Conservation (phyloP, 1,140 invertebrate genomes). For the Drosophila jambulina region DNA sequence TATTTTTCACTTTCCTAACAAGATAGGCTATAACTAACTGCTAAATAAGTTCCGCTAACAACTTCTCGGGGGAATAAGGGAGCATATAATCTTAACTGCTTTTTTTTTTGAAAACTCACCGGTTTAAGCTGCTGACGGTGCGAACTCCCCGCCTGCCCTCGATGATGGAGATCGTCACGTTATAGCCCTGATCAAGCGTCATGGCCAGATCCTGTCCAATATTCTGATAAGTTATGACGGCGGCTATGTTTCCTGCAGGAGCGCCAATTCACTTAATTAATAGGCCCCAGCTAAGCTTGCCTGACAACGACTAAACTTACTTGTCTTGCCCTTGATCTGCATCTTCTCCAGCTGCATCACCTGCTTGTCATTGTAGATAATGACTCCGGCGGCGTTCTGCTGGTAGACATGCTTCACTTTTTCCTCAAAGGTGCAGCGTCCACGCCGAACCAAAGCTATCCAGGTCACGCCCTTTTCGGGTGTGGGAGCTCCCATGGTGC, state of each 20-base stretch:
- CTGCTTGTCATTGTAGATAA: slow-evolving; percentile 91
- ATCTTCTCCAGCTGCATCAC: slow-evolving; percentile 89
- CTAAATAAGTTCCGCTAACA: neutral
- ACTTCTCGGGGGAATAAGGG: neutral
- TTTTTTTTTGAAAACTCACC: slow-evolving; percentile 31
- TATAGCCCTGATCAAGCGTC: slow-evolving; percentile 89
- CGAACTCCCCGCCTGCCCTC: slow-evolving; percentile 87
- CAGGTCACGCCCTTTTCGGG: slow-evolving; percentile 88
- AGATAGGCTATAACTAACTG: neutral
- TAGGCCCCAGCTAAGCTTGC: neutral
- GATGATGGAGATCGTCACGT: slow-evolving; percentile 89
- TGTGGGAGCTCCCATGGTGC: slow-evolving; percentile 85
- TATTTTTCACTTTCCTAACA: neutral
- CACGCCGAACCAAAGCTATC: slow-evolving; percentile 91
- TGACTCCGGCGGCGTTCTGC: slow-evolving; percentile 89
- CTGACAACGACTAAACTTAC: slow-evolving; percentile 85
- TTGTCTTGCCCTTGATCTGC: slow-evolving; percentile 88
- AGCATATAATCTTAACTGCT: neutral
- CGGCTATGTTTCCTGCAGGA: slow-evolving; percentile 89
- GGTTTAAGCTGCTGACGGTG: slow-evolving; percentile 86
- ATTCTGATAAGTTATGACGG: slow-evolving; percentile 91
- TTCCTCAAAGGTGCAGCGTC: slow-evolving; percentile 90
- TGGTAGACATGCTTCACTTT: slow-evolving; percentile 90
- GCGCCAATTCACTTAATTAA: slow-evolving; percentile 3
- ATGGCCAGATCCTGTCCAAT: slow-evolving; percentile 90